These are phyloP conservation scores for Drosophila virilis DNA, from an alignment of 1,140 invertebrate genomes.

Conservation along the genomic window DNA sequence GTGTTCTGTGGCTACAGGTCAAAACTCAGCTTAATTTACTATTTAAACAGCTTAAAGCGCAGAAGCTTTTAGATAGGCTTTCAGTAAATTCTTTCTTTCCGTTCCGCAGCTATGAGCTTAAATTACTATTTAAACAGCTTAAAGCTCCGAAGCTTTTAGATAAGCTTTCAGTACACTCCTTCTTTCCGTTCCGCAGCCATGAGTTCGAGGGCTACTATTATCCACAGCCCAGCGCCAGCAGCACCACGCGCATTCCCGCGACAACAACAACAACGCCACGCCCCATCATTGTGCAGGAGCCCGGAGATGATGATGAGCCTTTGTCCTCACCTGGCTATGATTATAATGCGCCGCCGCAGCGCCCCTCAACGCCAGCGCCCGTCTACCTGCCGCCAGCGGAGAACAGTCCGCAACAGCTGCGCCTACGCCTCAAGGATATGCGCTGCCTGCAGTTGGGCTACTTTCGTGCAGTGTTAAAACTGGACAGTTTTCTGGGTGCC, in stretches of 20 bases:
- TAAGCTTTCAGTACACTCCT: background rate
- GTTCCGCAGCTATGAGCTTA: constrained; percentile 37
- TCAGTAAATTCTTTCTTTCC: background rate
- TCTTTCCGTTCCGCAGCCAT: constrained; percentile 15
- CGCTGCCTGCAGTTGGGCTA: constrained; percentile 72
- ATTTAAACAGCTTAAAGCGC: background rate
- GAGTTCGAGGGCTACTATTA: constrained; percentile 64
- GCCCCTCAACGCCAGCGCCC: constrained; percentile 63
- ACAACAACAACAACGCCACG: constrained; percentile 26
- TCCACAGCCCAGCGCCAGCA: constrained; percentile 42
- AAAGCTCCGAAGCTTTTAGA: background rate
- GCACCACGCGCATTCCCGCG: constrained; percentile 31
- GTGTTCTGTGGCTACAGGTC: no score
- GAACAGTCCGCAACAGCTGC: constrained; percentile 43
- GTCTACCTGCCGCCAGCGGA: constrained; percentile 62
- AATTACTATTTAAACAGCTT: background rate
- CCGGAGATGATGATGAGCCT: constrained; percentile 44
- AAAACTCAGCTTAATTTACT: no score
- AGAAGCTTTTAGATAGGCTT: background rate
- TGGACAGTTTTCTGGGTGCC: constrained; percentile 75
- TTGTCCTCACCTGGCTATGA: constrained; percentile 54
- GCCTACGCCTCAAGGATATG: constrained; percentile 76
- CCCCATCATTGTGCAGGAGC: constrained; percentile 67
- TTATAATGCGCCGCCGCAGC: constrained; percentile 59
- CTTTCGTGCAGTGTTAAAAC: constrained; percentile 69